phyloP scores from a whole-genome alignment of 2,888 invertebrate species.

The Bombylius major region DNA sequence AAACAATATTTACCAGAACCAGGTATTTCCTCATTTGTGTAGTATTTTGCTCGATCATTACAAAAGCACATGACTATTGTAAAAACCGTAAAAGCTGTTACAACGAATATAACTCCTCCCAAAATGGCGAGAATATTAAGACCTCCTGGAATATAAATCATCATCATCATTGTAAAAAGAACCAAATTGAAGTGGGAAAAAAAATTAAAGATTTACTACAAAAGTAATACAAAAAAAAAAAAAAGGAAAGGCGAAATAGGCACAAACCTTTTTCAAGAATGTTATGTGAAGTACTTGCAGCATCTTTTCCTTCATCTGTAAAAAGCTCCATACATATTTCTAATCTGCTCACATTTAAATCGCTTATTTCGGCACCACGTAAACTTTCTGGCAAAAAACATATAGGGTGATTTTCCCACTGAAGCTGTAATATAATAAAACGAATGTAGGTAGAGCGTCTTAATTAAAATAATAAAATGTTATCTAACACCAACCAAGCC shows the following conservation, averaged over 20 bases:
- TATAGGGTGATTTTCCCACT: constrained; percentile 37
- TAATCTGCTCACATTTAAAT: constrained; percentile 31
- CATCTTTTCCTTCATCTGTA: constrained; percentile 40
- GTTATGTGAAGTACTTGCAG: constrained; percentile 39
- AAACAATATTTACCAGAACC: no score
- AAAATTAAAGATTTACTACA: neutral
- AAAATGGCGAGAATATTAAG: constrained; percentile 36
- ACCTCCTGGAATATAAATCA: constrained; percentile 37
- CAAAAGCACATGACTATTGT: constrained; percentile 44
- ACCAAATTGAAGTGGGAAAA: neutral
- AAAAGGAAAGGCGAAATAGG: neutral
- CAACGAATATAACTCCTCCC: constrained; percentile 35
- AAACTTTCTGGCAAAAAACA: constrained; percentile 35
- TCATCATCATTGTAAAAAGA: constrained; percentile 1
- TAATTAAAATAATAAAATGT: neutral
- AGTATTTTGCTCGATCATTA: constrained; percentile 59
- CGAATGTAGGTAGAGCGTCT: neutral
- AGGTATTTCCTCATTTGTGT: constrained; percentile 63
- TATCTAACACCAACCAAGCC: constrained; percentile 1
- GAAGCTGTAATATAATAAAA: constrained; percentile 25
- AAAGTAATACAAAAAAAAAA: neutral
- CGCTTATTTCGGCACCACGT: constrained; percentile 35
- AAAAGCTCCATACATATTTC: constrained; percentile 35
- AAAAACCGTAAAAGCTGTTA: constrained; percentile 32
- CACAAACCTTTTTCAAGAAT: constrained; percentile 41